A percentile compares a stretch with the other conserved stretches of the same genome.
Evolutionary conservation across 2,888 invertebrate species (phyloP).

Genomic region (Ceriagrion tenellum): DNA sequence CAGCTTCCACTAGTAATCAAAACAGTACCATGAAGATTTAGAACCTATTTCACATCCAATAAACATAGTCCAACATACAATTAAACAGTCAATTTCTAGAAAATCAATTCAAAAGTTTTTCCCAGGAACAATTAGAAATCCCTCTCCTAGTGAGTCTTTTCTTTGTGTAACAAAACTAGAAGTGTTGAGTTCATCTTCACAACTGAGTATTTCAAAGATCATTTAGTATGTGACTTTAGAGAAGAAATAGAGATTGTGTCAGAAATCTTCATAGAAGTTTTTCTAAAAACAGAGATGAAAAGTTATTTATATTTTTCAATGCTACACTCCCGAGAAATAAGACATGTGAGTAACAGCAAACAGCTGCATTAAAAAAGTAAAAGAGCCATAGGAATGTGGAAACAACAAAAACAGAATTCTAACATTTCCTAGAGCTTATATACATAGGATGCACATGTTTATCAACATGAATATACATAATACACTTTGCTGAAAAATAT

Average conservation of each 20-base stretch:
- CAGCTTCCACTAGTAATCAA: neutral
- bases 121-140: neutral
- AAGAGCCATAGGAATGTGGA: constrained; percentile 40
- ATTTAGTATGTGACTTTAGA: neutral
- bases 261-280: neutral
- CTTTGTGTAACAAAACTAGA: neutral
- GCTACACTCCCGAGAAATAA: neutral
- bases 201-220: neutral
- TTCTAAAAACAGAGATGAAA: neutral
- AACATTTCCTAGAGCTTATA: neutral
- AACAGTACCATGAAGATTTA: neutral
- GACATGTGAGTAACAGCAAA: neutral
- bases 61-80: neutral
- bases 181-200: neutral
- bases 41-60: neutral
- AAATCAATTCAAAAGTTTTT: neutral
- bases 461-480: neutral
- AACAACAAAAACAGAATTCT: neutral
- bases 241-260: neutral
- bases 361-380: neutral
- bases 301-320: neutral
- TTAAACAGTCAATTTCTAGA: neutral
- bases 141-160: neutral
- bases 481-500: neutral
- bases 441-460: neutral